Conservation (phyloP, 2,797 vertebrate genomes). For the Mus spretus region DNA sequence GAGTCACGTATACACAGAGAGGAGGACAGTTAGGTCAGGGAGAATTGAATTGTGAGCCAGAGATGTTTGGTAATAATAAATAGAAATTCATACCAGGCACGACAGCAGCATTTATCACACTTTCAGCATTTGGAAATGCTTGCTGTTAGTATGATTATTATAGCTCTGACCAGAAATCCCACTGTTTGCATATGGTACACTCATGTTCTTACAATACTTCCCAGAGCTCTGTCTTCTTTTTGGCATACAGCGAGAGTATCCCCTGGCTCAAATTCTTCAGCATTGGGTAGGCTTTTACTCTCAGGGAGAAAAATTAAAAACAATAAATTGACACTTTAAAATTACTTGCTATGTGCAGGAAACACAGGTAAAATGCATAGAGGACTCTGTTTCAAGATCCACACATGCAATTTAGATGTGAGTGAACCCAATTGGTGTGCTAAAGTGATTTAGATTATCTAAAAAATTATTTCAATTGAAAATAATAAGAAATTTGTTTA, state of each 20-base stretch:
- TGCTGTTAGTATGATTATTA: conserved; percentile 31
- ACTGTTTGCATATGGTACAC: not conserved
- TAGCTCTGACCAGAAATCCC: conserved; percentile 26
- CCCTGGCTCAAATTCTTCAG: conserved; percentile 18
- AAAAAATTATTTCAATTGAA: not conserved
- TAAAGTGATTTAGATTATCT: not conserved
- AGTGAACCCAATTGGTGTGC: not conserved
- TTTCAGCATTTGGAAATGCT: conserved; percentile 44
- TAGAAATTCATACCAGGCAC: conserved; percentile 26
- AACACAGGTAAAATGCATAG: not conserved
- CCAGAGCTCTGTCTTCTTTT: not conserved
- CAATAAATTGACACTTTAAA: not conserved
- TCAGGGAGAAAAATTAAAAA: conserved; percentile 6
- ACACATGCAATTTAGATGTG: not conserved
- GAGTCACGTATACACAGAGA: not conserved
- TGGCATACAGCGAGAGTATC: not conserved
- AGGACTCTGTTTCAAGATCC: not conserved
- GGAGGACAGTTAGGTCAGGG: conserved; percentile 33
- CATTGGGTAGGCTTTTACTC: not conserved
- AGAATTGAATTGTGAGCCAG: conserved; percentile 16
- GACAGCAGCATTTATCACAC: conserved; percentile 57
- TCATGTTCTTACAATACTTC: not conserved
- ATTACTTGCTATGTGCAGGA: not conserved
- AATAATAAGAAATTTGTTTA: not conserved
- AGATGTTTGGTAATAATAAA: conserved; percentile 62